These are phyloP conservation scores for Cardiocondyla obscurior DNA, from an alignment of 1,140 invertebrate genomes.

Conservation along the genomic window DNA sequence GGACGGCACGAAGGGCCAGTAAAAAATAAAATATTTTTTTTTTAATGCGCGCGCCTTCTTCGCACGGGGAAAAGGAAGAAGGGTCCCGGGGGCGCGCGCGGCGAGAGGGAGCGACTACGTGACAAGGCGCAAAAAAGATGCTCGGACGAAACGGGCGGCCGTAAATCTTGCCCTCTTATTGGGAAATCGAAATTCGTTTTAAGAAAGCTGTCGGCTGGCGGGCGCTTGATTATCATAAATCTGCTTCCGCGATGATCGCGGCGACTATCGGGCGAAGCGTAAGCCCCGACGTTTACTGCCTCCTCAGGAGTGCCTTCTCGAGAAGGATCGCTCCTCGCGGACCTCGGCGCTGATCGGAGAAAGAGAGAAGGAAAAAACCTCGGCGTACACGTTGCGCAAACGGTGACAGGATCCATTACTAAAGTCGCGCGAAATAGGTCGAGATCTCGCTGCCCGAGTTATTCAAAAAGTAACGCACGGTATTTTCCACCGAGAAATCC, in stretches of 20 bases:
- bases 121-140: slow-evolving; percentile 62
- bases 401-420: slow-evolving; percentile 20
- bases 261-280: slow-evolving; percentile 31
- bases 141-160: slow-evolving; percentile 33
- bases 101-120: background rate
- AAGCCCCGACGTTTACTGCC: slow-evolving; percentile 61
- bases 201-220: slow-evolving; percentile 47
- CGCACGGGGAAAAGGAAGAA: slow-evolving; percentile 7
- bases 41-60: slow-evolving; percentile 58
- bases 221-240: slow-evolving; percentile 71
- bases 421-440: background rate
- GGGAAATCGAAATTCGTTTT: slow-evolving; percentile 69
- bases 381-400: slow-evolving; percentile 12
- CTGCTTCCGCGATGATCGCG: slow-evolving; percentile 51
- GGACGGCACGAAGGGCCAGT: slow-evolving; percentile 63
- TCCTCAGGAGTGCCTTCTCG: slow-evolving; percentile 11
- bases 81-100: background rate
- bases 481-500: slow-evolving; percentile 19
- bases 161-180: slow-evolving; percentile 69
- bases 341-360: no score
- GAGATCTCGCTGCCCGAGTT: background rate
- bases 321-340: slow-evolving; percentile 17
- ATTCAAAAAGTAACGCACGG: no score
- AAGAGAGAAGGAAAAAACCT: background rate
- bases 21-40: no score